These are phyloP conservation scores for Lordiphosa fenestrarum DNA, from an alignment of 2,888 invertebrate genomes.

Conservation along the genomic window DNA sequence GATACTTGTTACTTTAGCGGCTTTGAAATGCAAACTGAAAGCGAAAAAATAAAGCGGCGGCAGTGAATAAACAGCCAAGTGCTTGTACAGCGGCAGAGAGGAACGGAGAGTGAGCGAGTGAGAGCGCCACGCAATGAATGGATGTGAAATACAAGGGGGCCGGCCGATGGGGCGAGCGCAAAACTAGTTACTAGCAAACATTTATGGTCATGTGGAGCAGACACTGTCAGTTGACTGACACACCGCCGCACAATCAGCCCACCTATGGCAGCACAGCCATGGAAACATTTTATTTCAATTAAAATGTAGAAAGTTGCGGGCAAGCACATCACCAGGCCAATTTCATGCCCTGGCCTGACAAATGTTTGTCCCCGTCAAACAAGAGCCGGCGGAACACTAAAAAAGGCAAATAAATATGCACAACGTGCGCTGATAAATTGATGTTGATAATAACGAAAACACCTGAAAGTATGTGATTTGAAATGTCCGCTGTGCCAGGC, in stretches of 20 bases:
- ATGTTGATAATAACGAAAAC: constrained; percentile 47
- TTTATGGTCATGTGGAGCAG: constrained; percentile 62
- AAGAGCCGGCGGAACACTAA: constrained; percentile 29
- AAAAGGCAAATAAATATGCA: constrained; percentile 16
- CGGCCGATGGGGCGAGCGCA: constrained; percentile 18
- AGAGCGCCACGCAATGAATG: constrained; percentile 44
- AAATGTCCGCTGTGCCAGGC: constrained; percentile 8
- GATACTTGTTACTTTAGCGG: constrained; percentile 71
- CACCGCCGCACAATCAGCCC: not conserved
- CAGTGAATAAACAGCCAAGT: constrained; percentile 58
- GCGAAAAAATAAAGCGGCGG: constrained; percentile 54
- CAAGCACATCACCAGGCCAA: constrained; percentile 26
- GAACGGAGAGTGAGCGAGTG: constrained; percentile 8
- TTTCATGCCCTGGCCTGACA: constrained; percentile 23
- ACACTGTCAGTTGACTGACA: constrained; percentile 31
- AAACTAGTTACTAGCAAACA: constrained; percentile 64
- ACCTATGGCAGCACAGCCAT: constrained; percentile 20
- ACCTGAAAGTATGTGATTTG: constrained; percentile 49
- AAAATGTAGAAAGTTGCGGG: constrained; percentile 41
- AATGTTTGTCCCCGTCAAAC: constrained; percentile 59
- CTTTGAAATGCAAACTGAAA: constrained; percentile 73
- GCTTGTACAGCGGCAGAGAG: not conserved
- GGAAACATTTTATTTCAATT: constrained; percentile 68
- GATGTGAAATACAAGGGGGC: constrained; percentile 50
- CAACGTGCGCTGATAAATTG: constrained; percentile 43